Conservation (phyloP, 1,140 invertebrate genomes). For the Trichoplusia ni region DNA sequence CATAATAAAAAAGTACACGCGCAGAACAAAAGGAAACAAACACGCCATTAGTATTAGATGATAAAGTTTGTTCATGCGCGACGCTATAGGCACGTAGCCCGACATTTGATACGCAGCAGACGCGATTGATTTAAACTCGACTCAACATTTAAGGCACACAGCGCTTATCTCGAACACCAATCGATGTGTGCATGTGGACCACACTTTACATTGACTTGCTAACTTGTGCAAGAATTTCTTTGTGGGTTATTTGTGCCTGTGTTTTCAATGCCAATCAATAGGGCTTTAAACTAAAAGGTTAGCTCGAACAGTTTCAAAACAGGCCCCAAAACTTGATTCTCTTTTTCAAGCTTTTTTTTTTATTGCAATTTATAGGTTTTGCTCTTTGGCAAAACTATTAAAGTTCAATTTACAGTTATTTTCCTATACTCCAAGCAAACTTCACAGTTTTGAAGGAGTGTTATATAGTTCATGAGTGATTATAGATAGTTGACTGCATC, state of each 20-base stretch:
- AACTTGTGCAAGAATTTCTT: constrained; percentile 11
- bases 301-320: neutral
- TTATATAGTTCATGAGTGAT: constrained; percentile 5
- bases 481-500: neutral
- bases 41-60: neutral
- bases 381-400: too few species aligned
- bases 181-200: constrained; percentile 16
- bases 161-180: constrained; percentile 7
- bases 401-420: too few species aligned
- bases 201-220: constrained; percentile 14
- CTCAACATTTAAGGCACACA: constrained; percentile 4
- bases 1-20: neutral
- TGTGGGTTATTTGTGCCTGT: neutral
- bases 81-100: neutral
- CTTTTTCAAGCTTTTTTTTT: too few species aligned
- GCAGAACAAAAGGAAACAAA: neutral
- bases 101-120: constrained; percentile 26
- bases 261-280: constrained; percentile 3
- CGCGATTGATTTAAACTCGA: constrained; percentile 5
- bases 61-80: neutral
- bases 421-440: too few species aligned
- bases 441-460: constrained; percentile 13
- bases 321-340: too few species aligned
- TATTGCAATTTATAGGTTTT: too few species aligned
- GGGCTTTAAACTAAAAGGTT: neutral